phyloP scores from a whole-genome alignment of 2,888 invertebrate genomes.

The Melinaea menophilus region DNA sequence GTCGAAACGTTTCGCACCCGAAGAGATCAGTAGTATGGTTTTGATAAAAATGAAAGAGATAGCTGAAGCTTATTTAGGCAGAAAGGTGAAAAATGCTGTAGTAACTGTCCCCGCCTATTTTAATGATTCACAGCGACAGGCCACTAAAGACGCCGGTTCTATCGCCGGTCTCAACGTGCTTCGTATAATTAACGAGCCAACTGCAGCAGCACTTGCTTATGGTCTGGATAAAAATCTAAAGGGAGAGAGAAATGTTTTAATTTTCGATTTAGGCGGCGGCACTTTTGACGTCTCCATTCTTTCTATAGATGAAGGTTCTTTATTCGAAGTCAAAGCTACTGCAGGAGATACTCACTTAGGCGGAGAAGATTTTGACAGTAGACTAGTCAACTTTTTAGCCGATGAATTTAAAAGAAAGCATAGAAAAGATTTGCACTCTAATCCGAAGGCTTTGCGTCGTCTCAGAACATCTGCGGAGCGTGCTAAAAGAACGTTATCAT shows the following conservation, averaged over 20 bases:
- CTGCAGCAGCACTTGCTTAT: constrained; percentile 85
- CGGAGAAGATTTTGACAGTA: constrained; percentile 84
- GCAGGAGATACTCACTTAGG: constrained; percentile 92
- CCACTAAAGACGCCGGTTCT: constrained; percentile 89
- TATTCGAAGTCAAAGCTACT: constrained; percentile 89
- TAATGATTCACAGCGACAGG: constrained; percentile 85
- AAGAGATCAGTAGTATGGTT: constrained; percentile 85
- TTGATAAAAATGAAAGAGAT: constrained; percentile 78
- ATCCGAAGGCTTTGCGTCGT: constrained; percentile 82
- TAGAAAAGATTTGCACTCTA: constrained; percentile 81
- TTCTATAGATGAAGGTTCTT: constrained; percentile 86
- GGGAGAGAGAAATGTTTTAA: constrained; percentile 80
- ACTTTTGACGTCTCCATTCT: constrained; percentile 91
- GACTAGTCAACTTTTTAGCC: constrained; percentile 81
- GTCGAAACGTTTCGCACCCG: constrained; percentile 80
- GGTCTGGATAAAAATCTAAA: constrained; percentile 82
- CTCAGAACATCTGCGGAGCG: constrained; percentile 86
- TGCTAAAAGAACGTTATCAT: constrained; percentile 86
- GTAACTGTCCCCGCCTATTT: constrained; percentile 89
- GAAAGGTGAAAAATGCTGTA: constrained; percentile 82
- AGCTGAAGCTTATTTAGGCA: constrained; percentile 84
- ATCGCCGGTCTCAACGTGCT: constrained; percentile 87
- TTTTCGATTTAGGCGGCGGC: constrained; percentile 81
- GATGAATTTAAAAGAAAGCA: constrained; percentile 85
- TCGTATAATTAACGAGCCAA: constrained; percentile 90